Evolutionary conservation across 37 sponge, comb jelly and placozoan species (phyloP), one percentile per base, ranked within the genome.

Genomic region (Sycon ciliatum): DNA sequence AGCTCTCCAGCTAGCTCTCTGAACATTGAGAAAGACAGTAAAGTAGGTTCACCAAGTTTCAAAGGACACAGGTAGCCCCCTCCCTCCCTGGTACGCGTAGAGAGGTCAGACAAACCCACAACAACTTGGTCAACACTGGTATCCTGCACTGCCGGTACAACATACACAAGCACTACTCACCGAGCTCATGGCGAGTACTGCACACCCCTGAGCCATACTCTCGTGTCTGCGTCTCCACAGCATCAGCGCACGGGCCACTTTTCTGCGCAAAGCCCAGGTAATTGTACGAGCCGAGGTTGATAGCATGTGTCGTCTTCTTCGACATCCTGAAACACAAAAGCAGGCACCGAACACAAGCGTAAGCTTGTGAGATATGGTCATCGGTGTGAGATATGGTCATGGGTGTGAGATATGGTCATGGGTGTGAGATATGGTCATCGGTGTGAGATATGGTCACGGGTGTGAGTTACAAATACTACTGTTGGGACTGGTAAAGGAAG

Each of bases 241-340:
- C 90, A 9, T 98, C 90, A 4, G 83, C 79, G 79, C 99, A 89
- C 1, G 80, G 80, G 0, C 99, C 99, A 18, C 28, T 39, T 35
- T 65, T 89, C 73, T 98, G 78, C 24, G 94, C 99, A 87, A 98
- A 98, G 0, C 99, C 99, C 11, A 82, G 82, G 60, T 98, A 98
- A 81, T 98, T 98, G 76, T 98, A 98, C 18, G 94, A 93, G 37
- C 99, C 89, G 13, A 98, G 80, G 69, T 98, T 98, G 16, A 98
- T 65, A 34, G 32, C 56, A 52, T 57, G 34, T 18, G n/a, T n/a
- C n/a, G n/a, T n/a, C n/a, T n/a, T n/a, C n/a, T n/a, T n/a, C n/a
- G n/a, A n/a, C n/a, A n/a, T n/a, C n/a, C n/a, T n/a, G n/a, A n/a
- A n/a, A n/a, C n/a, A n/a, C n/a, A n/a, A n/a, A n/a, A n/a, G n/a